These are phyloP conservation scores for Exocentrus adspersus DNA, from an alignment of 2,888 invertebrate genomes.

Conservation along the genomic window DNA sequence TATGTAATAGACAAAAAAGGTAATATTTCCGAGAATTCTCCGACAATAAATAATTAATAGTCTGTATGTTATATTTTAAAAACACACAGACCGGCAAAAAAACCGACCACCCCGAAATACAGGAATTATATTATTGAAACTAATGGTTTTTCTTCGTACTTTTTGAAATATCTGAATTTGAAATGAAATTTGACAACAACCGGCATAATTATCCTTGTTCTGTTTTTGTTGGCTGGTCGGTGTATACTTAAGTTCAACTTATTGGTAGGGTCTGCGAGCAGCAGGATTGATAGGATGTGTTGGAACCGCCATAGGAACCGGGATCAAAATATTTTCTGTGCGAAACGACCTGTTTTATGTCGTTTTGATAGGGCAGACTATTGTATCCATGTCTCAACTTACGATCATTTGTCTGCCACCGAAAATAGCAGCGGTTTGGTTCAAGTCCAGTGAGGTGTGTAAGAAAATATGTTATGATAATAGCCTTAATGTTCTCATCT, in stretches of 20 bases:
- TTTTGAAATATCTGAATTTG: too few relatives aligned
- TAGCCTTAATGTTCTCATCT: constrained; percentile 29
- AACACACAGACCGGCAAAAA: too few relatives aligned
- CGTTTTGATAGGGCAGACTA: constrained; percentile 86
- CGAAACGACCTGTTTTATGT: constrained; percentile 84
- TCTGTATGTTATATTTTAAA: too few relatives aligned
- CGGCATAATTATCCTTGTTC: too few relatives aligned
- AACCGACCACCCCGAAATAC: too few relatives aligned
- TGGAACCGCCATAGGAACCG: constrained; percentile 87
- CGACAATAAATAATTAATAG: too few relatives aligned
- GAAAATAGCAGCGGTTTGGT: constrained; percentile 93
- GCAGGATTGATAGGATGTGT: constrained; percentile 82
- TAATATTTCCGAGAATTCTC: too few relatives aligned
- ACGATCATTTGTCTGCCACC: constrained; percentile 93
- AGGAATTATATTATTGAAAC: too few relatives aligned
- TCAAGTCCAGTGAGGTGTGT: constrained; percentile 87
- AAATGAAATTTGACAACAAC: too few relatives aligned
- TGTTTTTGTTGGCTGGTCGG: constrained; percentile 46
- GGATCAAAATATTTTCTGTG: constrained; percentile 88
- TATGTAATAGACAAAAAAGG: constrained; percentile 93
- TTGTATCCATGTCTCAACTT: constrained; percentile 87
- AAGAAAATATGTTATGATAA: too few relatives aligned
- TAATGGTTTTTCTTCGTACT: too few relatives aligned
- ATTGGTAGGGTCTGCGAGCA: constrained; percentile 79
- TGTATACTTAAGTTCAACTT: background rate